These are phyloP conservation scores for Perithous albicinctus DNA, from an alignment of 2,888 invertebrate genomes.

Conservation along the genomic window DNA sequence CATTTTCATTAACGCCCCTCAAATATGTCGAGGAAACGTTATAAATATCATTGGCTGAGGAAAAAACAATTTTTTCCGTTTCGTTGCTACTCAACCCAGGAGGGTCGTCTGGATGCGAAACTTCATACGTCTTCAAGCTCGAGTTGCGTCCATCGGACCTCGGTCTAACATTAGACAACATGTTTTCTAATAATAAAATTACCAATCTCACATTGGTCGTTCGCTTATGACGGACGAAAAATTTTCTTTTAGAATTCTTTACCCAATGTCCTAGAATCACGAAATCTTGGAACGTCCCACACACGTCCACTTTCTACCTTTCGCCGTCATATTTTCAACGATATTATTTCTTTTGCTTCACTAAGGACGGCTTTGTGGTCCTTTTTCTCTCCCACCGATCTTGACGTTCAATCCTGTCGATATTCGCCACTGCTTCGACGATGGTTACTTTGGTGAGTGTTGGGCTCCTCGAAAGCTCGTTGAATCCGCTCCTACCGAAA, in stretches of 20 bases:
- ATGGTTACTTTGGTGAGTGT: background rate
- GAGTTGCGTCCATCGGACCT: constrained; percentile 49
- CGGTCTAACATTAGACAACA: constrained; percentile 46
- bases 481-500: constrained; percentile 1
- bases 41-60: constrained; percentile 11
- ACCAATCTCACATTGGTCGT: background rate
- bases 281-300: constrained; percentile 73
- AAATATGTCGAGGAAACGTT: constrained; percentile 53
- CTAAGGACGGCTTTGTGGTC: background rate
- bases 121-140: constrained; percentile 42
- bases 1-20: constrained; percentile 48
- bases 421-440: background rate
- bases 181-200: constrained; percentile 12
- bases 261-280: constrained; percentile 69
- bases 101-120: constrained; percentile 54
- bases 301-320: constrained; percentile 67
- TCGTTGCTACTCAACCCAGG: constrained; percentile 34
- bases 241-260: background rate
- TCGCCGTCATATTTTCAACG: constrained; percentile 24
- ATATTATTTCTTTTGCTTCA: background rate
- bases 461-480: background rate
- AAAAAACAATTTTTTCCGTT: constrained; percentile 20
- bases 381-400: background rate
- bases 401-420: background rate
- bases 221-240: background rate